A percentile compares a stretch with the other conserved stretches of the same genome.
Conservation (phyloP, 1,140 invertebrate genomes). For the Cotesia glomerata region DNA sequence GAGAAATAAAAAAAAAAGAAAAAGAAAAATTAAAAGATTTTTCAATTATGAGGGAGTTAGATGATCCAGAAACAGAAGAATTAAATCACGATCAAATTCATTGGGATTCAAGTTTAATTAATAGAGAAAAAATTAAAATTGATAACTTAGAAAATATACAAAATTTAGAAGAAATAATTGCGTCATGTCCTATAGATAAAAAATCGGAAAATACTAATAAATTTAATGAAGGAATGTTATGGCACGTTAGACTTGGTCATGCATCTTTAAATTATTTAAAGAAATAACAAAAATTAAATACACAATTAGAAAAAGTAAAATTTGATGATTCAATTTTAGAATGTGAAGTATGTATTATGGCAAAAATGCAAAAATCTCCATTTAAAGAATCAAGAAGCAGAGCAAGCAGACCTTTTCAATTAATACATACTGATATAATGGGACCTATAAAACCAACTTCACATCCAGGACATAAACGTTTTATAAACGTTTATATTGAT, state of each 20-base stretch:
- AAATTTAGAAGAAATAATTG: constrained; percentile 2
- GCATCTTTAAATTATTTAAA: constrained; percentile 33
- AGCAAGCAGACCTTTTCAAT: constrained; percentile 30
- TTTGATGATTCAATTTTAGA: constrained; percentile 32
- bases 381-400: constrained; percentile 23
- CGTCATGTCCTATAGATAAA: not conserved
- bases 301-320: constrained; percentile 19
- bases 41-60: too few species aligned
- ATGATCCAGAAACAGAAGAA: too few species aligned
- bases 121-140: not conserved
- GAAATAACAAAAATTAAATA: constrained; percentile 29
- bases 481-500: constrained; percentile 31
- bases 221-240: constrained; percentile 34
- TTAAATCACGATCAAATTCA: not conserved
- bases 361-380: constrained; percentile 34
- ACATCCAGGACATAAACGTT: constrained; percentile 5
- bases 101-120: not conserved
- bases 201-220: constrained; percentile 15
- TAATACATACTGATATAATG: constrained; percentile 30
- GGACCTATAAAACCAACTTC: constrained; percentile 24
- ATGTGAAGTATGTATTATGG: constrained; percentile 35
- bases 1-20: too few species aligned
- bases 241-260: constrained; percentile 36
- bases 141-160: constrained; percentile 1
- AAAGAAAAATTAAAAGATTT: too few species aligned